Evolutionary conservation across 53 echinoderm and acorn worm genomes (phyloP).

Genomic region (Apostichopus leukothele): DNA sequence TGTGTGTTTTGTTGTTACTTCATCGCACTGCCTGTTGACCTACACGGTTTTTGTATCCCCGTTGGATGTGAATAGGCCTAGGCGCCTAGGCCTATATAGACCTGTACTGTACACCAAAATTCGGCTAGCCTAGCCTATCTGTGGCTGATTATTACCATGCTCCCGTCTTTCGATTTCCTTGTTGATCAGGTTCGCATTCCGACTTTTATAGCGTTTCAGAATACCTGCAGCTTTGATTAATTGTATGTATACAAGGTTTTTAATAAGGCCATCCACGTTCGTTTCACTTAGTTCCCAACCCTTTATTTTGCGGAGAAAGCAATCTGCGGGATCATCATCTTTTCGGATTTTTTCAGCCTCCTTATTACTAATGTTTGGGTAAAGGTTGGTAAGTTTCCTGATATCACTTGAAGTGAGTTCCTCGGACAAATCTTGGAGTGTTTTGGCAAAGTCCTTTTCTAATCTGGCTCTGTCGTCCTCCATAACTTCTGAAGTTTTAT

Average conservation of each 20-base stretch:
- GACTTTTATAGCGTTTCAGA: not conserved
- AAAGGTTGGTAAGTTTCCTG: not conserved
- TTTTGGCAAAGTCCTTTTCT: not conserved
- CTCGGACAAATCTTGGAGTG: not conserved
- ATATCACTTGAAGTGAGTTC: not conserved
- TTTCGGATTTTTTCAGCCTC: not conserved
- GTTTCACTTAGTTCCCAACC: not conserved
- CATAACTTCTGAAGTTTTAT: not conserved
- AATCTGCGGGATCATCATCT: not conserved
- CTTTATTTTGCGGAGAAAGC: not conserved
- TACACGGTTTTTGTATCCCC: too few species aligned
- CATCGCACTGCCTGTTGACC: too few species aligned
- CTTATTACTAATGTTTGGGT: not conserved
- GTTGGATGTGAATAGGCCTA: too few species aligned
- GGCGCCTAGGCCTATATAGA: too few species aligned
- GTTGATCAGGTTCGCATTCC: conserved; percentile 25
- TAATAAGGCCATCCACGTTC: conserved; percentile 9
- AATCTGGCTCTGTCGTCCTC: not conserved
- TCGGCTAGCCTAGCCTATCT: too few species aligned
- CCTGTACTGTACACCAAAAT: too few species aligned
- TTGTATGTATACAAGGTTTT: not conserved
- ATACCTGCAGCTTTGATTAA: conserved; percentile 15
- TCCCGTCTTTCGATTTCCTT: not conserved
- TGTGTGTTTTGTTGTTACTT: not conserved
- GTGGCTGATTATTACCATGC: not conserved